Evolutionary conservation across 2,888 invertebrate species (phyloP).

Genomic region (Pollenia angustigena): DNA sequence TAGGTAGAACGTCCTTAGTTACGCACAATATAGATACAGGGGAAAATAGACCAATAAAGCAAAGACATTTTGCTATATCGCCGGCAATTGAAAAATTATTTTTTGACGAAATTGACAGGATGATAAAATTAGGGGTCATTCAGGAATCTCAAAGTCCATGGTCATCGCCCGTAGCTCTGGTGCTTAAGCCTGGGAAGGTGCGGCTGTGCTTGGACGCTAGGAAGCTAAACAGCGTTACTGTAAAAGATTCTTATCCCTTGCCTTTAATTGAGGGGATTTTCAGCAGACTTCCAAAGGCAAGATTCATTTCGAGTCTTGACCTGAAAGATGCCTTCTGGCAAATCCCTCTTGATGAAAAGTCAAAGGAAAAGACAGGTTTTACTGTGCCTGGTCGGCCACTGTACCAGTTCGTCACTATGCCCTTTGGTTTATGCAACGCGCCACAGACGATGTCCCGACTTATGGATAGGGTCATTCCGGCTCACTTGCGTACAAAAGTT

Average conservation of each 20-base stretch:
- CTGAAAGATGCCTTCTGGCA: conserved; percentile 3
- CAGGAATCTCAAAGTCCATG: conserved; percentile 38
- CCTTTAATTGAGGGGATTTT: conserved; percentile 17
- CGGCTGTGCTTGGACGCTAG: conserved; percentile 40
- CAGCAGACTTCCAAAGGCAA: conserved; percentile 10
- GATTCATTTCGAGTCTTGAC: conserved; percentile 20
- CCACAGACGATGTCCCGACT: too few species aligned
- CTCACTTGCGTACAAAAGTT: too few species aligned
- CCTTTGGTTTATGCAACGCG: too few species aligned
- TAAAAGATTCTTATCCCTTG: too few species aligned
- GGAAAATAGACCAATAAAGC: too few species aligned
- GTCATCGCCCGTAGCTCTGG: conserved; percentile 27
- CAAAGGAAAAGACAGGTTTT: neutral
- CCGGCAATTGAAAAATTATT: too few species aligned
- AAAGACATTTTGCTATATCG: too few species aligned
- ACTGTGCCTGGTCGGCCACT: neutral
- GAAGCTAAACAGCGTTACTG: conserved; percentile 1
- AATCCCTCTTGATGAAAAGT: neutral
- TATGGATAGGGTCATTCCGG: too few species aligned
- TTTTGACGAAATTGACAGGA: too few species aligned
- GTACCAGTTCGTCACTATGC: neutral
- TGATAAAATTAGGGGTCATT: conserved; percentile 16
- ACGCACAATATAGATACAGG: too few species aligned
- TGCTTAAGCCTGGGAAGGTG: conserved; percentile 44
- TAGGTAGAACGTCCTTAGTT: neutral